Conservation (phyloP, 2,888 invertebrate genomes). For the Ashinkailepas kermadecensis region DNA sequence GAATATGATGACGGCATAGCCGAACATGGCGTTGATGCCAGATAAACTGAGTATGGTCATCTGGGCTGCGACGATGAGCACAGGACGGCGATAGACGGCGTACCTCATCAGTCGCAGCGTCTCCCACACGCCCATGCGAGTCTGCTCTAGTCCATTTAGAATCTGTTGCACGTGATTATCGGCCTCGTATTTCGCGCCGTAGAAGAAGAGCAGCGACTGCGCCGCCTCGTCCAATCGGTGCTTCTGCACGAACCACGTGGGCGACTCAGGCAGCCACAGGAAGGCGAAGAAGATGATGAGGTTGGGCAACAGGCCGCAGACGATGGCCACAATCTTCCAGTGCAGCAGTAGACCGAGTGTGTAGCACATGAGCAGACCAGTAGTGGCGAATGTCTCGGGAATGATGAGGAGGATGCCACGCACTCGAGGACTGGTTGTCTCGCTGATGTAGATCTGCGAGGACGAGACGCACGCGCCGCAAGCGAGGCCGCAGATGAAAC, state of each 20-base stretch:
- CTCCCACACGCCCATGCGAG: not conserved
- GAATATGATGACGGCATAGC: slow-evolving; percentile 53
- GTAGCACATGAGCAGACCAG: slow-evolving; percentile 62
- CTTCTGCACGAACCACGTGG: not conserved
- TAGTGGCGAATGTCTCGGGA: slow-evolving; percentile 5
- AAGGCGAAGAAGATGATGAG: slow-evolving; percentile 56
- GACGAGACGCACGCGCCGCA: not conserved
- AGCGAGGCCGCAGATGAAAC: not conserved
- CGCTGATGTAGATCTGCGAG: slow-evolving; percentile 8
- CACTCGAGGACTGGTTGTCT: not conserved
- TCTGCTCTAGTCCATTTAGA: not conserved
- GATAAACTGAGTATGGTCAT: slow-evolving; percentile 16
- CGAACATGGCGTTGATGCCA: slow-evolving; percentile 20
- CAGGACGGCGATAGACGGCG: not conserved
- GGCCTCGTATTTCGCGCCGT: not conserved
- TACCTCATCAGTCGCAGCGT: not conserved
- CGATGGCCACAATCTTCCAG: slow-evolving; percentile 70
- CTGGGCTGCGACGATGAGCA: not conserved
- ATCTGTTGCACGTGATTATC: not conserved
- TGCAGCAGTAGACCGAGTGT: slow-evolving; percentile 64
- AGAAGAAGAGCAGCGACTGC: not conserved
- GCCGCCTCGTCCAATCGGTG: not conserved
- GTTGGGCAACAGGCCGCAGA: slow-evolving; percentile 66
- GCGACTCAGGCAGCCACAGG: not conserved
- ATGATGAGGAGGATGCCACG: not conserved